Conservation (phyloP, 92 coral and sea anemone species). For the Phymanthus crucifer region DNA sequence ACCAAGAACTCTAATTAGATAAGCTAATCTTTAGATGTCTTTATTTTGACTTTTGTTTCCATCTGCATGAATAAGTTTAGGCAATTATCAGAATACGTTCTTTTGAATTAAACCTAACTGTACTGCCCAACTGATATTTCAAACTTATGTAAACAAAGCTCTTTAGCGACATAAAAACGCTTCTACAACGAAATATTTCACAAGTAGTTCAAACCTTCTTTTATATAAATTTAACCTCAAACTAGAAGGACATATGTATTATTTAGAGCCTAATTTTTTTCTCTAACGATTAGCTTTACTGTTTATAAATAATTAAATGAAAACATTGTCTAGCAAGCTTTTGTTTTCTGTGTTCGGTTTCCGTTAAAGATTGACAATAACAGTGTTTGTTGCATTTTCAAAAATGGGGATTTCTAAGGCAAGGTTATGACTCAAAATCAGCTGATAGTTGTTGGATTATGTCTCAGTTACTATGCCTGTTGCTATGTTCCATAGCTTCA, state of each 20-base stretch:
- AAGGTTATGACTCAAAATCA: neutral
- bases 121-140: conserved; percentile 1
- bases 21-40: neutral
- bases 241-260: neutral
- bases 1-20: neutral
- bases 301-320: neutral
- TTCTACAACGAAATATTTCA: neutral
- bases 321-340: neutral
- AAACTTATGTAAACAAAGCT: conserved; percentile 9
- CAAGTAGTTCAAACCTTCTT: neutral
- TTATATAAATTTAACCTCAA: neutral
- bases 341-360: conserved; percentile 8
- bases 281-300: neutral
- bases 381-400: neutral
- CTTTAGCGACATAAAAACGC: neutral
- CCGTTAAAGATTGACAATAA: neutral
- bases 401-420: neutral
- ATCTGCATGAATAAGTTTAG: conserved; percentile 9
- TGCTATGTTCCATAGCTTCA: neutral
- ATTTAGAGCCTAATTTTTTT: neutral
- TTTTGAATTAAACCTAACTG: neutral
- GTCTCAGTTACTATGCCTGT: neutral
- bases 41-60: neutral
- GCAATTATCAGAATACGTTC: neutral
- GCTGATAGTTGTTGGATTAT: neutral